These are phyloP conservation scores for Zhuqinia jingwanae DNA, from an alignment of 2,888 invertebrate species.

Conservation along the genomic window DNA sequence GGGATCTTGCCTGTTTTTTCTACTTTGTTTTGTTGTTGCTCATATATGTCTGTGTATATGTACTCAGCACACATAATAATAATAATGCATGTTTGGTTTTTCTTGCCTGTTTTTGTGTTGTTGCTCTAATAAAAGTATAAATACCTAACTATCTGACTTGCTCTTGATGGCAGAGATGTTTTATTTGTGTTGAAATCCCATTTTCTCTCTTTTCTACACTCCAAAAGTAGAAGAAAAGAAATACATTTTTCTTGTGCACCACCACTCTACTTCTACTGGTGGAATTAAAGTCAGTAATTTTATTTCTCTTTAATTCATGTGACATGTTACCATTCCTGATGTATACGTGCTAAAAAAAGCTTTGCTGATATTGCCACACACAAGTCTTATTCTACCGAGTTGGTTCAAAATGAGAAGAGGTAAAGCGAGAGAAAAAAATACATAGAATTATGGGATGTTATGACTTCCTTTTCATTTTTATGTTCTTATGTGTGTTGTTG, in stretches of 20 bases:
- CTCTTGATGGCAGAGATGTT: conserved; percentile 33
- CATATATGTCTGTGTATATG: conserved; percentile 1
- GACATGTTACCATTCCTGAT: conserved; percentile 20
- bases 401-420: neutral
- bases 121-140: neutral
- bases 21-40: neutral
- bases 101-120: neutral
- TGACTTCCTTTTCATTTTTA: conserved; percentile 46
- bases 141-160: too few relatives aligned
- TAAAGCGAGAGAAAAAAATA: conserved; percentile 31
- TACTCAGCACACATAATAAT: too few relatives aligned
- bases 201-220: conserved; percentile 8
- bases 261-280: neutral
- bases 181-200: conserved; percentile 42
- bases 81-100: too few relatives aligned
- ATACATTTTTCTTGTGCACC: neutral
- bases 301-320: conserved; percentile 55
- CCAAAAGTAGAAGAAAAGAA: neutral
- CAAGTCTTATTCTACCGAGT: neutral
- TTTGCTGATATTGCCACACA: too few relatives aligned
- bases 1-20: neutral
- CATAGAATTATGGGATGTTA: conserved; percentile 40
- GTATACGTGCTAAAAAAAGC: neutral
- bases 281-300: conserved; percentile 54
- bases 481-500: neutral